phyloP scores from a whole-genome alignment of 2,113 vertebrate species.

The Hydrochoerus hydrochaeris region DNA sequence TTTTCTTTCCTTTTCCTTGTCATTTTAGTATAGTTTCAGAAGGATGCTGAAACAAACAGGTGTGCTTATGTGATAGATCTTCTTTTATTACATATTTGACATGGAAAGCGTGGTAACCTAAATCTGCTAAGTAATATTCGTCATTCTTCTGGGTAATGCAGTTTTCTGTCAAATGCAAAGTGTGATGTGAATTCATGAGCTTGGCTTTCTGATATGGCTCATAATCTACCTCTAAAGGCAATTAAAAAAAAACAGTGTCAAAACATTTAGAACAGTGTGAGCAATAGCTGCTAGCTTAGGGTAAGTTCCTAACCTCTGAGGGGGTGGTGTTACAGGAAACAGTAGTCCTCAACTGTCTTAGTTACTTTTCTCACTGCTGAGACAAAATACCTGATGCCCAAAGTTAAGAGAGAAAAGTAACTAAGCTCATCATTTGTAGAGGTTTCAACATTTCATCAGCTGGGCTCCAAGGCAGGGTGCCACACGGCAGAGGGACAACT shows the following conservation, averaged over 20 bases:
- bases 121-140: constrained; percentile 72
- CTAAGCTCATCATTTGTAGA: background rate
- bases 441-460: background rate
- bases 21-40: constrained; percentile 21
- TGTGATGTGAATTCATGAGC: constrained; percentile 69
- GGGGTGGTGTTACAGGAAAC: background rate
- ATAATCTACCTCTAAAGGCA: constrained; percentile 66
- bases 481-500: background rate
- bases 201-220: constrained; percentile 61
- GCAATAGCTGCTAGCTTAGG: constrained; percentile 4
- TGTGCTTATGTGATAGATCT: constrained; percentile 75
- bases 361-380: background rate
- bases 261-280: constrained; percentile 48
- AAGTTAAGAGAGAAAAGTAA: background rate
- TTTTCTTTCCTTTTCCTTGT: constrained; percentile 47
- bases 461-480: background rate
- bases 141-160: constrained; percentile 70
- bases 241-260: constrained; percentile 46
- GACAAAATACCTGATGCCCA: background rate
- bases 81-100: constrained; percentile 77
- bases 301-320: constrained; percentile 1
- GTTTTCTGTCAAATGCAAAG: constrained; percentile 71
- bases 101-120: constrained; percentile 64
- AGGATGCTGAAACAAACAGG: constrained; percentile 69
- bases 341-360: background rate